Evolutionary conservation across 1,140 invertebrate genomes (phyloP).

Genomic region (Drosophila kurseongensis): DNA sequence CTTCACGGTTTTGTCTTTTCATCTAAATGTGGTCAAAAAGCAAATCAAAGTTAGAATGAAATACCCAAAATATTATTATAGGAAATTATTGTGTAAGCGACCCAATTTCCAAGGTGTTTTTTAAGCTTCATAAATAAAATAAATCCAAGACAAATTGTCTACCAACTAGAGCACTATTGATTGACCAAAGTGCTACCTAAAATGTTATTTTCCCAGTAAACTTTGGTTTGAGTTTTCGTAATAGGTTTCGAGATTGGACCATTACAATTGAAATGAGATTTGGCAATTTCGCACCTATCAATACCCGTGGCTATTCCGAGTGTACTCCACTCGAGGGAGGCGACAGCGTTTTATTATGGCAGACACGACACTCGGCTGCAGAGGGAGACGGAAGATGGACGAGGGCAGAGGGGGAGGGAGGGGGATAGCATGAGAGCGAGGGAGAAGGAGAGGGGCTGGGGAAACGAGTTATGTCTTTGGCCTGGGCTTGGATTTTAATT

Average conservation of each 20-base stretch:
- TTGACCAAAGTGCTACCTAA: too few relatives aligned
- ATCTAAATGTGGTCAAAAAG: too few relatives aligned
- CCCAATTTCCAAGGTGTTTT: too few relatives aligned
- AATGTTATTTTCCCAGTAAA: background rate
- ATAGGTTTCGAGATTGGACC: background rate
- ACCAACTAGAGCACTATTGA: too few relatives aligned
- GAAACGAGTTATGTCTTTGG: conserved; percentile 73
- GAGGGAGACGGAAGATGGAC: conserved; percentile 22
- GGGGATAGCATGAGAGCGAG: background rate
- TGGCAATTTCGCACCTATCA: background rate
- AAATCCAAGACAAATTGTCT: too few relatives aligned
- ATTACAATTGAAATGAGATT: background rate
- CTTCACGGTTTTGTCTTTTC: too few relatives aligned
- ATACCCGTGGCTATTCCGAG: background rate
- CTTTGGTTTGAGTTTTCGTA: background rate
- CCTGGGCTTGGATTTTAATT: conserved; percentile 76
- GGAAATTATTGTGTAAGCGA: too few relatives aligned
- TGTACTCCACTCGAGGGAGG: conserved; percentile 39
- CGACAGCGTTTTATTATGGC: conserved; percentile 74
- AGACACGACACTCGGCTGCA: conserved; percentile 61
- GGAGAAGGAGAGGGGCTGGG: background rate
- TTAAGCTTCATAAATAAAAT: too few relatives aligned
- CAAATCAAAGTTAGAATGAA: too few relatives aligned
- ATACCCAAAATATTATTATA: too few relatives aligned
- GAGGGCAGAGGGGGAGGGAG: conserved; percentile 3